Evolutionary conservation across 2,113 vertebrate genomes (phyloP).

Genomic region (Nothocercus nigrocapillus): DNA sequence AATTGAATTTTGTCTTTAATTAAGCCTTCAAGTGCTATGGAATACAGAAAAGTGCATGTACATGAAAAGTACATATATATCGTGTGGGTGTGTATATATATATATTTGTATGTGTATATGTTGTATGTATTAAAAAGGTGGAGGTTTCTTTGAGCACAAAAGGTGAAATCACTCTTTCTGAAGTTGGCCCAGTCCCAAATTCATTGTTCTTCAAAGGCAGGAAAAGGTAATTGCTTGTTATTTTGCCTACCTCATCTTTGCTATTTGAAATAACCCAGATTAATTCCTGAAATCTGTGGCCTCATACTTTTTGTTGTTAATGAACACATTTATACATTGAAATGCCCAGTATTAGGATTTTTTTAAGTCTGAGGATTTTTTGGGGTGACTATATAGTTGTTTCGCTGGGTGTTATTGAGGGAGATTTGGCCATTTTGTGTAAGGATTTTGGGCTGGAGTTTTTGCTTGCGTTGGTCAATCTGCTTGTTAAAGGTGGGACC

Average conservation of each 20-base stretch:
- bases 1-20: slow-evolving; percentile 72
- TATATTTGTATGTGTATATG: not conserved
- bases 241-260: slow-evolving; percentile 69
- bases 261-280: slow-evolving; percentile 68
- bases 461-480: slow-evolving; percentile 31
- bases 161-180: slow-evolving; percentile 56
- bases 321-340: not conserved
- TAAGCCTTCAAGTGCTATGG: slow-evolving; percentile 51
- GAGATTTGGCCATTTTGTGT: not conserved
- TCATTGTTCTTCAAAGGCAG: slow-evolving; percentile 79
- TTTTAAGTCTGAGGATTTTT: not conserved
- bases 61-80: not conserved
- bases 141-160: slow-evolving; percentile 33
- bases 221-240: slow-evolving; percentile 77
- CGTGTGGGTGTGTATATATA: not conserved
- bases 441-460: not conserved
- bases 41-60: not conserved
- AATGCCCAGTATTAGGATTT: not conserved
- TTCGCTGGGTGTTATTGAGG: not conserved
- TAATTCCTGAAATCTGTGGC: slow-evolving; percentile 68
- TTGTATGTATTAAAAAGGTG: not conserved
- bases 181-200: slow-evolving; percentile 72
- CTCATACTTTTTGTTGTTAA: slow-evolving; percentile 32
- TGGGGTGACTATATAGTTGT: not conserved
- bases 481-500: slow-evolving; percentile 65